These are phyloP conservation scores for Colletes latitarsis DNA, from an alignment of 1,140 invertebrate species.

Conservation along the genomic window DNA sequence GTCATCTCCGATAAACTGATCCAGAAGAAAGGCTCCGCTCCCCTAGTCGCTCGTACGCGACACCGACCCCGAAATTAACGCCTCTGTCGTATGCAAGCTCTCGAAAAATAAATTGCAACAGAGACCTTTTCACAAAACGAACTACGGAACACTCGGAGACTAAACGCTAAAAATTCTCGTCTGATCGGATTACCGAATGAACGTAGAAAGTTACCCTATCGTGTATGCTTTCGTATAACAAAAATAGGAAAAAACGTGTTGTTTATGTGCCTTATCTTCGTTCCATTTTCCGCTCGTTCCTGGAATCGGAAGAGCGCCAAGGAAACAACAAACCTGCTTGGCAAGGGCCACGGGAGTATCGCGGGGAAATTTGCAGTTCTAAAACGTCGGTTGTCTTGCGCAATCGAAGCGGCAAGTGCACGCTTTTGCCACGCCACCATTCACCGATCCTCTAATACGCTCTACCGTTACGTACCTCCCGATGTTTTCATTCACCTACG, in stretches of 20 bases:
- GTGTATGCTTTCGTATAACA: no score
- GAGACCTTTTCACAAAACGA: no score
- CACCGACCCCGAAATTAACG: slow-evolving; percentile 29
- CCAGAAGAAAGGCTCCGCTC: slow-evolving; percentile 4
- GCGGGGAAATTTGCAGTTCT: background rate
- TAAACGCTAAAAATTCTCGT: no score
- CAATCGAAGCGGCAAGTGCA: slow-evolving; percentile 20
- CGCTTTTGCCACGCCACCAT: slow-evolving; percentile 10
- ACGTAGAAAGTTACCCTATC: no score
- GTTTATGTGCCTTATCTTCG: no score
- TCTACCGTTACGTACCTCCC: slow-evolving; percentile 14
- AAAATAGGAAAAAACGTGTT: no score
- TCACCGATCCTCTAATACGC: slow-evolving; percentile 37
- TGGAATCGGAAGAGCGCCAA: no score
- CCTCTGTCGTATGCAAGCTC: background rate
- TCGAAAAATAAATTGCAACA: no score
- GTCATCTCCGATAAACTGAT: background rate
- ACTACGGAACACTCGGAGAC: no score
- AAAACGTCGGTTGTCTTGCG: background rate
- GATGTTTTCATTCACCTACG: slow-evolving; percentile 41
- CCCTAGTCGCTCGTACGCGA: background rate
- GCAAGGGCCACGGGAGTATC: no score
- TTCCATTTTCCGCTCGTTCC: no score
- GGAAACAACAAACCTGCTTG: background rate
- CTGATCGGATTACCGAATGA: no score